These are phyloP conservation scores for Neogale vison DNA, from an alignment of 2,113 vertebrate genomes.

Conservation along the genomic window DNA sequence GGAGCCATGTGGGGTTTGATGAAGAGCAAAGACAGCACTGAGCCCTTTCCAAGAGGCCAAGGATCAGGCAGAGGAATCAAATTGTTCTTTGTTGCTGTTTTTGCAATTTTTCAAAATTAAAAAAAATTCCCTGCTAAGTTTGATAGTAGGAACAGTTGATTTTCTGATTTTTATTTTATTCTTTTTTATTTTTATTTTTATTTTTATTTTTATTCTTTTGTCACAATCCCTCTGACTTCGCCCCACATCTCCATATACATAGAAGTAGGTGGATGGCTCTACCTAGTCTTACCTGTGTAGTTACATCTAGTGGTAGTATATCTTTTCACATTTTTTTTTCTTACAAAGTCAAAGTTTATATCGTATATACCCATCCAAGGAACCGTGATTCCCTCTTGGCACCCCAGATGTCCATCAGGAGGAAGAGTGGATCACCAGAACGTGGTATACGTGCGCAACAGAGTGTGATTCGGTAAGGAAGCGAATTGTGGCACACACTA, in stretches of 20 bases:
- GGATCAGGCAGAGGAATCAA: background rate
- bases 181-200: no score
- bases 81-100: background rate
- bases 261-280: background rate
- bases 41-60: background rate
- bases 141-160: background rate
- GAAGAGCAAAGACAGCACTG: background rate
- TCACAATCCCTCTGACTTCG: no score
- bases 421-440: background rate
- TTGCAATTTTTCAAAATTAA: background rate
- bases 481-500: no score
- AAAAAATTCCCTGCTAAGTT: background rate
- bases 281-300: background rate
- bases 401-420: no score
- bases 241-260: no score
- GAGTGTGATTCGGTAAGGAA: background rate
- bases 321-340: background rate
- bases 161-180: background rate
- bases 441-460: accelerated
- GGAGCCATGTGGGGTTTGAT: background rate
- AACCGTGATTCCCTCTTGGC: background rate
- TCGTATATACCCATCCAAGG: background rate
- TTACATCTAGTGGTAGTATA: background rate
- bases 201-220: no score
- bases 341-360: background rate